phyloP scores from a whole-genome alignment of 64 coral and sea anemone genomes.

The Montipora foliosa region DNA sequence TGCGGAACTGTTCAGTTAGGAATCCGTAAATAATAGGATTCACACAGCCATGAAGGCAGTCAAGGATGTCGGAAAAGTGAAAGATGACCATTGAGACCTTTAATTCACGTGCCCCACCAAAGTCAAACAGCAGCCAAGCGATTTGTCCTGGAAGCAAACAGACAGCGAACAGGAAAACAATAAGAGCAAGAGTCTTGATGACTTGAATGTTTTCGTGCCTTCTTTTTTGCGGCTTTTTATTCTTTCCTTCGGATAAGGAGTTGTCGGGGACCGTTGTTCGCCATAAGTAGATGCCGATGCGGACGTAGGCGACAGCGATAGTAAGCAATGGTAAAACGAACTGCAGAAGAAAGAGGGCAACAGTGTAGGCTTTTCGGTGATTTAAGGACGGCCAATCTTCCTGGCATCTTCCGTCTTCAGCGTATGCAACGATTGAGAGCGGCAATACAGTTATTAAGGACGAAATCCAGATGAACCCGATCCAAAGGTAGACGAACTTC shows the following conservation, averaged over 20 bases:
- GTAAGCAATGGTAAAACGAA: conserved; percentile 56
- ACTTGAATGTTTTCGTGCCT: conserved; percentile 64
- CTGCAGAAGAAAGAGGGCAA: conserved; percentile 53
- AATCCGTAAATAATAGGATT: conserved; percentile 84
- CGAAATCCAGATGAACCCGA: conserved; percentile 41
- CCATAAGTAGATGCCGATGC: conserved; percentile 55
- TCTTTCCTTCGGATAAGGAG: not conserved
- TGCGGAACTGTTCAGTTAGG: conserved; percentile 78
- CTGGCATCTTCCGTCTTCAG: not conserved
- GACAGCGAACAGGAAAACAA: conserved; percentile 64
- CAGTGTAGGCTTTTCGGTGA: conserved; percentile 57
- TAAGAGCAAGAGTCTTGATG: conserved; percentile 48
- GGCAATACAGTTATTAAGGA: conserved; percentile 58
- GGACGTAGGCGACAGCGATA: conserved; percentile 53
- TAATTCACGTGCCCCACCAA: not conserved
- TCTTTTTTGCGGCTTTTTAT: not conserved
- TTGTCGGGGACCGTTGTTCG: conserved; percentile 5
- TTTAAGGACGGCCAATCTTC: conserved; percentile 53
- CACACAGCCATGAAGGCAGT: conserved; percentile 80
- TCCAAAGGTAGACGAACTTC: conserved; percentile 12
- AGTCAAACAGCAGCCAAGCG: conserved; percentile 68
- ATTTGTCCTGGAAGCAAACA: conserved; percentile 70
- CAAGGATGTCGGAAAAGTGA: conserved; percentile 74
- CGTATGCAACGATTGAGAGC: conserved; percentile 5
- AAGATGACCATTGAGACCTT: conserved; percentile 13